These are phyloP conservation scores for Nemoura dubitans DNA, from an alignment of 2,888 invertebrate genomes.

Conservation along the genomic window DNA sequence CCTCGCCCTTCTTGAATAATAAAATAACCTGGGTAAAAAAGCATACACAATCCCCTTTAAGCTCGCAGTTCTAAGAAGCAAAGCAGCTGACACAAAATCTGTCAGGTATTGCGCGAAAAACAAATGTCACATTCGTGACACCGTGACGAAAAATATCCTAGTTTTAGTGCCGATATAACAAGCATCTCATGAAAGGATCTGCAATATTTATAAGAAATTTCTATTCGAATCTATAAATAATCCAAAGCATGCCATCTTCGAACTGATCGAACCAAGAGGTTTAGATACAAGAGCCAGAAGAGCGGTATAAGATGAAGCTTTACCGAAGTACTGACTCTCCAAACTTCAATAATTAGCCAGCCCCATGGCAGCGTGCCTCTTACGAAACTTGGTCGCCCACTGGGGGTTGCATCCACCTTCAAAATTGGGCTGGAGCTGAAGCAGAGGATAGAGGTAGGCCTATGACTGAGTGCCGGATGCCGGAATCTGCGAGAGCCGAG, in stretches of 20 bases:
- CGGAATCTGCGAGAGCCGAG: neutral
- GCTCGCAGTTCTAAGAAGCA: no score
- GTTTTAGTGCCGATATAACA: neutral
- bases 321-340: conserved; percentile 32
- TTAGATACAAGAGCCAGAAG: neutral
- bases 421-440: neutral
- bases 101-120: neutral
- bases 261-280: neutral
- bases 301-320: neutral
- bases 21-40: neutral
- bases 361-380: conserved; percentile 8
- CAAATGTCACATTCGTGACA: neutral
- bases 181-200: neutral
- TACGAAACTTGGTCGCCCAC: neutral
- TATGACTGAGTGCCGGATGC: conserved; percentile 28
- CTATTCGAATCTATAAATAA: neutral
- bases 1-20: neutral
- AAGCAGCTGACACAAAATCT: neutral
- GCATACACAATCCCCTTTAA: neutral
- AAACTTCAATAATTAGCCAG: conserved; percentile 45
- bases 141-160: neutral
- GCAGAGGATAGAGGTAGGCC: conserved; percentile 14
- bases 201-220: neutral
- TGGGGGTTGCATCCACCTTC: neutral
- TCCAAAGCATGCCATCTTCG: neutral